Percentiles rank a stretch among this genome's conserved stretches.
Conservation (phyloP, 2,113 vertebrate genomes). For the Scolopax mira region DNA sequence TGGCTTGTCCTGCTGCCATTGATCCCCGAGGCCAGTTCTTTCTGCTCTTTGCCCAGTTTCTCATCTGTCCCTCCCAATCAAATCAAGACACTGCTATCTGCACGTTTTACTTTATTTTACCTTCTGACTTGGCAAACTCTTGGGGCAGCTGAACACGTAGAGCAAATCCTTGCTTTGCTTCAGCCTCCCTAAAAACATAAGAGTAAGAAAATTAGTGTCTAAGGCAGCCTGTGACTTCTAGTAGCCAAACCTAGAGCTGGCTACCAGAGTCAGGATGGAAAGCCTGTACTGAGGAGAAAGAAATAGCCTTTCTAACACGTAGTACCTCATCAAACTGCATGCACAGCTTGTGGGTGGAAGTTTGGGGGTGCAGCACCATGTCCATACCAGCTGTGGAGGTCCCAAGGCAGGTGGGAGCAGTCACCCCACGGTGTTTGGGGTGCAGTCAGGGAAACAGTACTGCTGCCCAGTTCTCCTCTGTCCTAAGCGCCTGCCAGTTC, state of each 20-base stretch:
- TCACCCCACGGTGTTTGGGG: neutral
- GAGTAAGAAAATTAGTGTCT: neutral
- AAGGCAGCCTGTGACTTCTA: fast-evolving
- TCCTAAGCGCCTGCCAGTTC: neutral
- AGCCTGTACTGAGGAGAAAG: fast-evolving
- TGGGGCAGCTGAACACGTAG: neutral
- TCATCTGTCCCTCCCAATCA: constrained; percentile 74
- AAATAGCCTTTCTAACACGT: neutral
- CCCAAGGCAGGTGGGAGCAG: fast-evolving
- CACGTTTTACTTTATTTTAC: constrained; percentile 37
- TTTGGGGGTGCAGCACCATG: neutral
- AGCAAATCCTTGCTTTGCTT: neutral
- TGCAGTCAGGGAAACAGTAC: neutral
- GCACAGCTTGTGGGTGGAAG: neutral
- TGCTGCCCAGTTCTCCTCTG: neutral
- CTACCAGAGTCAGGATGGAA: neutral
- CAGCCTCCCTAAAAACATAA: neutral
- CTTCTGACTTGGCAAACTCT: neutral
- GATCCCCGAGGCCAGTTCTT: constrained; percentile 71
- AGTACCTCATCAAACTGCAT: neutral
- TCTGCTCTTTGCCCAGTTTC: constrained; percentile 71
- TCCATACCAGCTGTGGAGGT: fast-evolving
- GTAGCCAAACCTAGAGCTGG: neutral
- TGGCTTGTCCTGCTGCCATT: constrained; percentile 75
- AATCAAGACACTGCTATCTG: constrained; percentile 66